Conservation (phyloP, 1,140 invertebrate species). For the Sinella curviseta region DNA sequence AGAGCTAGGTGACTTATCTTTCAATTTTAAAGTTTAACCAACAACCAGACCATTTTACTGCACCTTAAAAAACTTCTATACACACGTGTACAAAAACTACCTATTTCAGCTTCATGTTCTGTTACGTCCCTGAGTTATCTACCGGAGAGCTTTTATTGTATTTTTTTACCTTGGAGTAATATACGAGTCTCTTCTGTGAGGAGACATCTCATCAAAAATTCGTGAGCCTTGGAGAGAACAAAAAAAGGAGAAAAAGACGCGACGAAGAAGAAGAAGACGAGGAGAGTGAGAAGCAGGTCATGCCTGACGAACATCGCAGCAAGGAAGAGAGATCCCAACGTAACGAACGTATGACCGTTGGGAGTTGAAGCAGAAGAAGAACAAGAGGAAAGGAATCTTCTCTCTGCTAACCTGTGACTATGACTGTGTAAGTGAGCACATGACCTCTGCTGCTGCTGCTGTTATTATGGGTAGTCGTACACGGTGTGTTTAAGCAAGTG, state of each 20-base stretch:
- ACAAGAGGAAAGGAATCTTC: neutral
- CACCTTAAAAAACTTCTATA: too few relatives aligned
- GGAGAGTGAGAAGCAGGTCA: neutral
- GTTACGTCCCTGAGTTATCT: too few relatives aligned
- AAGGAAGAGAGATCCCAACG: neutral
- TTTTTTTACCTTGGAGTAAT: too few relatives aligned
- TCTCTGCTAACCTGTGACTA: neutral
- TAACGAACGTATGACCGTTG: conserved; percentile 10
- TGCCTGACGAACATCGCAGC: neutral
- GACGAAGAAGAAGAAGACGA: too few relatives aligned
- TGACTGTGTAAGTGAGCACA: neutral
- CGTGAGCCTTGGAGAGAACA: neutral
- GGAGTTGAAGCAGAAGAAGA: neutral
- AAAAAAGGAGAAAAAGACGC: too few relatives aligned
- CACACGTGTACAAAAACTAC: too few relatives aligned
- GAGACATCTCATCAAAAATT: conserved; percentile 22
- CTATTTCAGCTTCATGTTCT: too few relatives aligned
- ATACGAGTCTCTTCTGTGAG: neutral
- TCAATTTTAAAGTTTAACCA: too few relatives aligned
- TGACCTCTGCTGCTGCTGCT: neutral
- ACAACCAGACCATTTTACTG: too few relatives aligned
- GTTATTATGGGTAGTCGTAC: neutral
- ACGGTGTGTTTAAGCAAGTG: neutral
- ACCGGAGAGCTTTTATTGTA: too few relatives aligned
- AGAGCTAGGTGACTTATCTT: too few relatives aligned